Percentiles rank a stretch among this genome's conserved stretches.
These are phyloP conservation scores for Cotesia chilonis DNA, from an alignment of 1,140 invertebrate genomes.

Conservation along the genomic window DNA sequence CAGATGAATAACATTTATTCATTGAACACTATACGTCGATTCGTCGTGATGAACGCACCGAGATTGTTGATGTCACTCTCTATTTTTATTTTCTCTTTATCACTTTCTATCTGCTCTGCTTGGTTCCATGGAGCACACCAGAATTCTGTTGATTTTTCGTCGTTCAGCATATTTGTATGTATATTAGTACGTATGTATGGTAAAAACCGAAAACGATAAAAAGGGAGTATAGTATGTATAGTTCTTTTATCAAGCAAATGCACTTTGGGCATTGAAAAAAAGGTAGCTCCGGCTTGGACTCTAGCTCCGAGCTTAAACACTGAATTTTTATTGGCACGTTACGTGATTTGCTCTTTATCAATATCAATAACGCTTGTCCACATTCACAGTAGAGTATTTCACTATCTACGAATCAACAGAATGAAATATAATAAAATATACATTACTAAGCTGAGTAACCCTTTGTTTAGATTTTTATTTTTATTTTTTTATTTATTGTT, in stretches of 20 bases:
- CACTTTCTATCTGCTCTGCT: neutral
- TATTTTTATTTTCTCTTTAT: slow-evolving; percentile 9
- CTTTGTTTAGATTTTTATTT: too few species aligned
- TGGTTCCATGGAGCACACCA: too few species aligned
- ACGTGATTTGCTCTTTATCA: slow-evolving; percentile 18
- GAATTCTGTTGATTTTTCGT: neutral
- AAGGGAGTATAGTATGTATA: neutral
- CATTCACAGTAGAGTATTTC: too few species aligned
- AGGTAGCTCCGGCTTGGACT: neutral
- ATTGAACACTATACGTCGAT: neutral
- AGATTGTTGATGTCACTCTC: slow-evolving; percentile 5
- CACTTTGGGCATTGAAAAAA: slow-evolving; percentile 6
- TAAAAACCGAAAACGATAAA: neutral
- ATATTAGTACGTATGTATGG: neutral
- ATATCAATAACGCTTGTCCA: neutral
- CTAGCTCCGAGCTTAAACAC: neutral
- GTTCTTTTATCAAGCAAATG: neutral
- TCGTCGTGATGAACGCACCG: neutral
- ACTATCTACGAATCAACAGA: too few species aligned
- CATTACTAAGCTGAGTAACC: too few species aligned
- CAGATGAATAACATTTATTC: neutral
- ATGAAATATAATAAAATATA: too few species aligned
- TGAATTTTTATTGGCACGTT: slow-evolving; percentile 9
- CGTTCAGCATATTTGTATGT: neutral
- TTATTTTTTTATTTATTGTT: neutral